Percentiles rank a stretch among this genome's conserved stretches.
Conservation (phyloP, 1,140 invertebrate genomes). For the Triops cancriformis region DNA sequence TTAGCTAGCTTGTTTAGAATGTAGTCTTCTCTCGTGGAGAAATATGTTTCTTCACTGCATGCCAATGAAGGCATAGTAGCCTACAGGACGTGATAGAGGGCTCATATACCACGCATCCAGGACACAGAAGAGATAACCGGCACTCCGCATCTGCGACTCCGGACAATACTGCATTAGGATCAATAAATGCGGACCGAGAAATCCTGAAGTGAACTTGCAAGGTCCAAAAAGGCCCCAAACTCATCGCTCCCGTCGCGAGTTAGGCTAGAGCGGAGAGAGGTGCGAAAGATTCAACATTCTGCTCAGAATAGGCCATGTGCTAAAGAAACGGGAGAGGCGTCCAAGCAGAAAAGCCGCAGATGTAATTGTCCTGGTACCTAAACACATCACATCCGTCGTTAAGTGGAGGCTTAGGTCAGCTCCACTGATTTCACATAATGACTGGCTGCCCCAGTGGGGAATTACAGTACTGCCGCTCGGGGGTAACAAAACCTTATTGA, state of each 20-base stretch:
- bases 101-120: neutral
- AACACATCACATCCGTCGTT: conserved; percentile 10
- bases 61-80: neutral
- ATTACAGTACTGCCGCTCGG: neutral
- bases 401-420: conserved; percentile 9
- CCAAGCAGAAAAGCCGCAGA: neutral
- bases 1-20: neutral
- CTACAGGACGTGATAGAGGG: neutral
- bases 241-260: neutral
- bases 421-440: conserved; percentile 1
- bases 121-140: neutral
- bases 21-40: neutral
- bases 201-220: neutral
- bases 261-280: neutral
- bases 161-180: conserved; percentile 9
- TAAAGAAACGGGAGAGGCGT: neutral
- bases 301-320: neutral
- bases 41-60: neutral
- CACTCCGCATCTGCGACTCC: neutral
- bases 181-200: neutral
- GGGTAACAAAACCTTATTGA: neutral
- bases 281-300: neutral
- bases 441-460: neutral
- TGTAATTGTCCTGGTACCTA: conserved; percentile 6
- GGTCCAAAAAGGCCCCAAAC: neutral